Evolutionary conservation across 2,113 vertebrate genomes (phyloP).

Genomic region (Bos indicus): DNA sequence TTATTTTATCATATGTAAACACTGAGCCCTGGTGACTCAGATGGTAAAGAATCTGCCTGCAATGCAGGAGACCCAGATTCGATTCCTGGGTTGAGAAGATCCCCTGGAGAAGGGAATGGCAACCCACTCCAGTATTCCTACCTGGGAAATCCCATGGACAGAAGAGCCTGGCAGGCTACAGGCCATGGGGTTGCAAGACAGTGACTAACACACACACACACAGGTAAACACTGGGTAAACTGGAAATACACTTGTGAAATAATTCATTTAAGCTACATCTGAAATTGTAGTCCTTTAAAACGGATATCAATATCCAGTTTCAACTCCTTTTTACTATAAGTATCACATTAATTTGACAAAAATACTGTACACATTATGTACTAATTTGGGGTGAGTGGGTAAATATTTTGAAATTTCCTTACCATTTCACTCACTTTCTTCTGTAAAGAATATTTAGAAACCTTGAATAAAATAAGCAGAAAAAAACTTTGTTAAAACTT

Average conservation of each 20-base stretch:
- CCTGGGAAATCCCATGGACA: not conserved
- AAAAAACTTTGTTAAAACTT: slow-evolving; percentile 48
- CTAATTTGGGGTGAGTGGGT: not conserved
- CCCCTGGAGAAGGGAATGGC: not conserved
- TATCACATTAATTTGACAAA: not conserved
- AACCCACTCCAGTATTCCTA: not conserved
- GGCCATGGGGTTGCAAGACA: not conserved
- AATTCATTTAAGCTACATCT: not conserved
- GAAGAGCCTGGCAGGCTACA: not conserved
- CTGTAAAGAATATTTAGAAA: slow-evolving; percentile 94
- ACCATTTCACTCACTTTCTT: slow-evolving; percentile 95
- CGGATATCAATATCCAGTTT: not conserved
- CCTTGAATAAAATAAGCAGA: slow-evolving; percentile 82
- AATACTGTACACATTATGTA: not conserved
- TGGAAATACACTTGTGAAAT: slow-evolving; percentile 48
- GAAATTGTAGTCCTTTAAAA: slow-evolving; percentile 22
- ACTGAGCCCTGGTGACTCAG: not conserved
- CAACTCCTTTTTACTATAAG: slow-evolving; percentile 7
- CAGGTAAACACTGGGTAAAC: not conserved
- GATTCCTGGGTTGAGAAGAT: not conserved
- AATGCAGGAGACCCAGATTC: not conserved
- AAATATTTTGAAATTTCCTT: slow-evolving; percentile 76
- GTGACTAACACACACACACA: not conserved
- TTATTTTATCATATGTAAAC: not conserved
- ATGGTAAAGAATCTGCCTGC: not conserved